Base-by-base conservation (phyloP, 1,140 invertebrate species). In the Calephelis virginiensis region DNA sequence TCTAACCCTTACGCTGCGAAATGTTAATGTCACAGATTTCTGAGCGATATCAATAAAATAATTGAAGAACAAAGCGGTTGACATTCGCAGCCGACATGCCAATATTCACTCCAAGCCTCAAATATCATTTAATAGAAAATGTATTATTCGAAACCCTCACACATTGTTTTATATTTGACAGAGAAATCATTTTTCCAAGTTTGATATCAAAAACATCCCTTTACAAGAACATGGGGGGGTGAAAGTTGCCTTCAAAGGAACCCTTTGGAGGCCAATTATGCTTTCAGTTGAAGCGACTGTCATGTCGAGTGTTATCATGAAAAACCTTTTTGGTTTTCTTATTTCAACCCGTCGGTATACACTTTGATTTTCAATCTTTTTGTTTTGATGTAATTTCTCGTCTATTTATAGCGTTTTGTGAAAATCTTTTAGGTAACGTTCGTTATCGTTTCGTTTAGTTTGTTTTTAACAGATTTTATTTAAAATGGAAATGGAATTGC, bases 191-290 rank as follows among this genome's bases (percentile, higher is more conserved):
- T 63, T 48, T 46, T 48, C 62, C 12, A 49, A 28, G 46, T 63
- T 48, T 48, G 46, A 47, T 63, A 49, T 63, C 46, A 9, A 38
- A 63, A 63, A 62, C 17, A 62, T 48, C 62, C 62, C 62, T 63
- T 63, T 63, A 13, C 47, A 38, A 63, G 45, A 47, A 14, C 1
- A 8, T 46, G 17, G 46, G 38, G 53, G 62, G 47, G 46, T 37
- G 62, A 47, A 28, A 38, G 37, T 38, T 62, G 60, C 47, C 62
- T 63, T 38, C 8, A 37, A 48, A 63, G 45, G 28, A 49, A 38
- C 28, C 61, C 43, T 62, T 62, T 47, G 14, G 6, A 47, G 45
- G 45, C 61, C 61, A 62, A 62, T 62, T 62, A 63, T n/a, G 37
- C 17, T 63, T 49, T 37, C 11, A 28, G 43, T 48, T 63, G 47